Evolutionary conservation across 2,888 invertebrate genomes (phyloP).

Genomic region (Watsonalla cultraria): DNA sequence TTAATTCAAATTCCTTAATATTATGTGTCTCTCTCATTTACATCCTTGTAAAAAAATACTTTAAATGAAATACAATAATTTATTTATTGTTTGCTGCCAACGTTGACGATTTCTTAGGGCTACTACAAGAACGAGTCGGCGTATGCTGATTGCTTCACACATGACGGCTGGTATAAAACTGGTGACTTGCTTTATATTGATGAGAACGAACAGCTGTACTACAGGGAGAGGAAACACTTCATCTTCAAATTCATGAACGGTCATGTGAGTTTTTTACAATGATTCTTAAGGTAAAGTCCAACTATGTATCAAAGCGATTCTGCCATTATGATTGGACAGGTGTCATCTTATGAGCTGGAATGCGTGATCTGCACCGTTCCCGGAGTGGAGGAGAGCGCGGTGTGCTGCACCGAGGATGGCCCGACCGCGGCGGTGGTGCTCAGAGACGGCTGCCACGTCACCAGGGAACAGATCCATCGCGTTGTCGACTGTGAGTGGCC

Average conservation of each 20-base stretch:
- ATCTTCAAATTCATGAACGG: conserved; percentile 40
- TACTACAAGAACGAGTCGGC: conserved; percentile 36
- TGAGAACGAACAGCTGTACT: conserved; percentile 29
- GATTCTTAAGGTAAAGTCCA: no score
- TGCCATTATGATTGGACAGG: conserved; percentile 16
- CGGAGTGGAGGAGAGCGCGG: conserved; percentile 39
- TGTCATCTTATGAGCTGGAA: conserved; percentile 50
- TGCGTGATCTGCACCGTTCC: conserved; percentile 31
- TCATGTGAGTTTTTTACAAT: conserved; percentile 28
- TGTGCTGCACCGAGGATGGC: conserved; percentile 29
- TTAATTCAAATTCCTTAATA: no score
- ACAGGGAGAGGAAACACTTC: conserved; percentile 37
- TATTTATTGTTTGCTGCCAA: no score
- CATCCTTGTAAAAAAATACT: no score
- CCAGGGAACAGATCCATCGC: conserved; percentile 27
- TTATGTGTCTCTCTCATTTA: no score
- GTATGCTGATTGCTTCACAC: conserved; percentile 25
- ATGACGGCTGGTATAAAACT: conserved; percentile 44
- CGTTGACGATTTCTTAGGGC: conserved; percentile 27
- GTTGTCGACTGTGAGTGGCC: conserved; percentile 32
- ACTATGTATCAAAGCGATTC: no score
- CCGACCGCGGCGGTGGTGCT: conserved; percentile 38
- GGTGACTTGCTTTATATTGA: conserved; percentile 43
- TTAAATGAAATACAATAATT: no score
- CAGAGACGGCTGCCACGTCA: conserved; percentile 9